Base-by-base conservation (phyloP, 2,888 invertebrate genomes). In the Drosophila rubida region DNA sequence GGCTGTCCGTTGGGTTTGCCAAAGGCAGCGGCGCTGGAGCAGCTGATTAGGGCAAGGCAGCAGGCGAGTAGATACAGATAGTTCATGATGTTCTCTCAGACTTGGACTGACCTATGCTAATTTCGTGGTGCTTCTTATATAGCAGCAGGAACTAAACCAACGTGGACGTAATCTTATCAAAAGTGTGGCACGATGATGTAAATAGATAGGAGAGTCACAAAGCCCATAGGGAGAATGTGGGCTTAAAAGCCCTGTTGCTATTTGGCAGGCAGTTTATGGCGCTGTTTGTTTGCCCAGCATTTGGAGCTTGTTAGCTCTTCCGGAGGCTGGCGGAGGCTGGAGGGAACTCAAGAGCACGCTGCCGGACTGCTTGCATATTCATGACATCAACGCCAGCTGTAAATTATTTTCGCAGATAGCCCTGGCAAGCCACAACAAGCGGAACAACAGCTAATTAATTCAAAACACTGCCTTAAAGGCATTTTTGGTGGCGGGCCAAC, bases 391-490 rank as follows among this genome's bases (percentile, higher is more conserved):
- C 79, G 72, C 67, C 65, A 65, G 80, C 73, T 82, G 80, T 82
- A 85, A 82, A 82, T 82, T 82, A 82, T 80, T 71, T 73, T 32
- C 73, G 66, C 64, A 85, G 78, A 85, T 75, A 82, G 85, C 66
- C 67, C 30, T 32, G 62, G 59, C 67, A 27, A 72, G 70, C 81
- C 81, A 63, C 76, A 70, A 67, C 81, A 75, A 73, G 69, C 68
- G 66, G 53, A 77, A 69, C 57, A 68, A 69, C 81, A 64, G 87
- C 87, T 90, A 89, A 89, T 89, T 89, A 89, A 89, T 89, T 90
- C 88, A 80, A 87, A 89, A 81, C 80, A 87, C 64, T 80, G 87
- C 71, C 89, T 83, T 78, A 70, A 75, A 80, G 83, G 71, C 83
- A 88, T 82, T 87, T 88, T 78, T 75, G 75, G 78, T 58, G 27